phyloP scores from a whole-genome alignment of 2,113 vertebrate species.

The Neogale vison region DNA sequence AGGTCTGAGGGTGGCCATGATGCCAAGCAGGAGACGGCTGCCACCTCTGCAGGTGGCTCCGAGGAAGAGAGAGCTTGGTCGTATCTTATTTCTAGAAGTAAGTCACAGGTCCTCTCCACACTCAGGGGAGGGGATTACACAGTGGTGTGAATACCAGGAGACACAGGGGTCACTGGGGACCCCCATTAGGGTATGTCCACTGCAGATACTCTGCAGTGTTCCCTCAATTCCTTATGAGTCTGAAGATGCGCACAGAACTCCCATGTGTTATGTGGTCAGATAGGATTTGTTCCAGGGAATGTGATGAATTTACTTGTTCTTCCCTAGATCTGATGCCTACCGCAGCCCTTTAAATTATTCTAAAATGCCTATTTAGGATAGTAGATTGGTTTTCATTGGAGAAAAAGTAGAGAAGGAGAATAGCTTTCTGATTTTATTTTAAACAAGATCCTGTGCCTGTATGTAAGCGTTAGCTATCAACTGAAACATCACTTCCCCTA shows the following conservation, averaged over 20 bases:
- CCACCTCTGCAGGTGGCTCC: not conserved
- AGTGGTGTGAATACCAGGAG: not conserved
- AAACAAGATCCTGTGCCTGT: not conserved
- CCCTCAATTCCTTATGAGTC: not conserved
- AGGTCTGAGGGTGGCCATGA: not conserved
- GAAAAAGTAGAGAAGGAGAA: not conserved
- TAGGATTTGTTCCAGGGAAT: not conserved
- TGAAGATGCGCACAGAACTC: not conserved
- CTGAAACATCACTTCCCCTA: not conserved
- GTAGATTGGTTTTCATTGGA: not conserved
- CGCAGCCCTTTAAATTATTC: not conserved
- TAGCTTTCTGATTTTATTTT: not conserved
- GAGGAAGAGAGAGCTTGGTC: not conserved
- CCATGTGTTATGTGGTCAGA: not conserved
- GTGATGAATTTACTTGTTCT: not conserved
- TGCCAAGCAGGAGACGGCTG: not conserved
- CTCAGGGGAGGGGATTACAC: not conserved
- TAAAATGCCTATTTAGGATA: not conserved
- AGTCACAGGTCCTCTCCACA: not conserved
- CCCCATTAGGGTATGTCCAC: too few relatives aligned
- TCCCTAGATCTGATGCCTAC: not conserved
- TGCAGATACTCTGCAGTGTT: not conserved
- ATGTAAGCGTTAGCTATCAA: not conserved
- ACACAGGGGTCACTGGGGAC: accelerated
- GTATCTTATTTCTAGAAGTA: too few relatives aligned